Base-by-base conservation (phyloP, 2,113 vertebrate species). In the Syrrhaptes paradoxus region DNA sequence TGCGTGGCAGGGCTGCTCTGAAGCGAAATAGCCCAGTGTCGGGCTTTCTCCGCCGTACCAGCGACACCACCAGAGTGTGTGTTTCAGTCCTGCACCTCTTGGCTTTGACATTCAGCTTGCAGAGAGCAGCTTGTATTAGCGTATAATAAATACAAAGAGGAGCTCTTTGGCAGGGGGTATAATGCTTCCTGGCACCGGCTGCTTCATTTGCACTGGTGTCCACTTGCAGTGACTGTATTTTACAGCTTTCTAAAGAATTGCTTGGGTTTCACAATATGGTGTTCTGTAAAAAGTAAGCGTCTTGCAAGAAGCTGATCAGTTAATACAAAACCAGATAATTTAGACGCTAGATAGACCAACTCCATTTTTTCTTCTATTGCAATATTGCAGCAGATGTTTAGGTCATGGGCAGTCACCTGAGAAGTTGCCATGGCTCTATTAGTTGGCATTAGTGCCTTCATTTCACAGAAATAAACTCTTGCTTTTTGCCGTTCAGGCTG, bases 1-100 rank as follows among this genome's bases (percentile, higher is more conserved):
- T 1, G 1, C 20, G n/a, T 0, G 0, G 34, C 36, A 81, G 45
- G 36, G 14, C 45, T 38, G 17, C 7, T 62, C 48, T 71, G 51
- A 71, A 61, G 52, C 5, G 22, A 38, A 92, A 15, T 22, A 77
- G 10, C 36, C 38, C 9, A 14, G 8, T 10, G 22, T 51, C 68
- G 86, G 51, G 20, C 38, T 82, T 61, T 36, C 38, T 92, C 22
- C 6, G 5, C 38, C 6, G 1, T 12, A 48, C 9, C 7, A 31
- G 48, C 20, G 55, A 11, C 77, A 52, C 13, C 3, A 0, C 25
- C 73, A 72, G 52, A 51, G 21, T 24, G 11, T 16, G 15, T 2
- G 3, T 25, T 10, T 51, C 1, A 1, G 38, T 80, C 25, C 51
- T 71, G 38, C 19, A 45, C 15, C 21, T 67, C 29, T 22, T 54